phyloP scores from a whole-genome alignment of 2,888 invertebrate genomes.

The Dione vanillae region DNA sequence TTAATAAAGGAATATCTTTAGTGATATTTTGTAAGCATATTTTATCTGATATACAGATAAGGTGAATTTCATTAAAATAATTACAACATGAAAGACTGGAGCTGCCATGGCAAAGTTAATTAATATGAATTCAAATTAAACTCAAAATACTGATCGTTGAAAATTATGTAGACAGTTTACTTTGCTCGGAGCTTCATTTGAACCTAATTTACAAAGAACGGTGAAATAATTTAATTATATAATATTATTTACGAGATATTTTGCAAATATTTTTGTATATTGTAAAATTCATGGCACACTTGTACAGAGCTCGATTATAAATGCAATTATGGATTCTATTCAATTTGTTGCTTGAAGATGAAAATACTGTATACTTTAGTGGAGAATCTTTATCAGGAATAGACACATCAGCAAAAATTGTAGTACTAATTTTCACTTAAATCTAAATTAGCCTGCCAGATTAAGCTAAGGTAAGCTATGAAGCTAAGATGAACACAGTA shows the following conservation, averaged over 20 bases:
- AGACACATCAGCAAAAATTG: too few species aligned
- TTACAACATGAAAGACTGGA: conserved; percentile 7
- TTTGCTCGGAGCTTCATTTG: background rate
- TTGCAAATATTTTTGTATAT: background rate
- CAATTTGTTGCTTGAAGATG: too few species aligned
- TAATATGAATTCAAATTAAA: conserved; percentile 17
- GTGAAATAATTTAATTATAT: background rate
- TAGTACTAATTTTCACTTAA: too few species aligned
- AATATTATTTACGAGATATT: too few species aligned
- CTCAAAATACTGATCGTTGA: conserved; percentile 16
- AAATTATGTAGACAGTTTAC: conserved; percentile 17
- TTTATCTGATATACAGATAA: background rate
- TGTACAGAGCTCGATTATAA: too few species aligned
- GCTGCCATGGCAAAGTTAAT: conserved; percentile 2
- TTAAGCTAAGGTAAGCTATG: too few species aligned
- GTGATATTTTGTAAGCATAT: background rate
- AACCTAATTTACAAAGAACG: background rate
- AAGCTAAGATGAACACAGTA: too few species aligned
- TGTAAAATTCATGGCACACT: background rate
- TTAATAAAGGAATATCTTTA: background rate
- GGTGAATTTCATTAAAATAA: conserved; percentile 1
- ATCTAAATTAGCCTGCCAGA: too few species aligned
- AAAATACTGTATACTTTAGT: too few species aligned
- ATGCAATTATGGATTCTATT: too few species aligned
- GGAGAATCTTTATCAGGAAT: too few species aligned